A percentile compares a stretch with the other conserved stretches of the same genome.
These are phyloP conservation scores for Gymnothorax reevesii DNA, from an alignment of 2,797 vertebrate genomes.

Conservation along the genomic window DNA sequence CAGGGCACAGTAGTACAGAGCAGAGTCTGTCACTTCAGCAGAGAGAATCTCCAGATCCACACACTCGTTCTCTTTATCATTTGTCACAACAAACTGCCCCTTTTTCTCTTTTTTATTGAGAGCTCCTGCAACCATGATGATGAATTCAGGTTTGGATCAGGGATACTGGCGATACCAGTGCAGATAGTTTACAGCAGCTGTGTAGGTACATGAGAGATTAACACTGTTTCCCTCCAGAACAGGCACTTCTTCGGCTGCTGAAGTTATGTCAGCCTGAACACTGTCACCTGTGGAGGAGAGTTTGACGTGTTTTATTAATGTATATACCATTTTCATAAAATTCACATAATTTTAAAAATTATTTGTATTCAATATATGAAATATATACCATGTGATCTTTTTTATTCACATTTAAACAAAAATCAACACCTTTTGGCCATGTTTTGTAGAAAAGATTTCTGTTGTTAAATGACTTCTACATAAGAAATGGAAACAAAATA, in stretches of 20 bases:
- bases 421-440: too few species aligned
- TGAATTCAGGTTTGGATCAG: slow-evolving; percentile 6
- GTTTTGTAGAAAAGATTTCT: too few species aligned
- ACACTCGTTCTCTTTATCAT: not conserved
- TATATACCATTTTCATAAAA: not conserved
- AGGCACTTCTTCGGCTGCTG: not conserved
- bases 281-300: not conserved
- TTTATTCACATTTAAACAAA: not conserved
- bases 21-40: too few species aligned
- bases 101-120: too few species aligned
- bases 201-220: not conserved
- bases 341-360: not conserved
- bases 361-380: not conserved
- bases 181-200: not conserved
- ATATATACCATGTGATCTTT: not conserved
- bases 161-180: slow-evolving; percentile 21
- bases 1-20: not conserved
- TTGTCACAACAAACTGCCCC: not conserved
- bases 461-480: too few species aligned
- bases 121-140: not conserved
- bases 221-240: not conserved
- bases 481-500: too few species aligned
- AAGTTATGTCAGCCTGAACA: not conserved
- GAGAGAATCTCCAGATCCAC: not conserved
- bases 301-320: not conserved